Conservation (phyloP, 1,140 invertebrate genomes). For the Vollenhovia emeryi region DNA sequence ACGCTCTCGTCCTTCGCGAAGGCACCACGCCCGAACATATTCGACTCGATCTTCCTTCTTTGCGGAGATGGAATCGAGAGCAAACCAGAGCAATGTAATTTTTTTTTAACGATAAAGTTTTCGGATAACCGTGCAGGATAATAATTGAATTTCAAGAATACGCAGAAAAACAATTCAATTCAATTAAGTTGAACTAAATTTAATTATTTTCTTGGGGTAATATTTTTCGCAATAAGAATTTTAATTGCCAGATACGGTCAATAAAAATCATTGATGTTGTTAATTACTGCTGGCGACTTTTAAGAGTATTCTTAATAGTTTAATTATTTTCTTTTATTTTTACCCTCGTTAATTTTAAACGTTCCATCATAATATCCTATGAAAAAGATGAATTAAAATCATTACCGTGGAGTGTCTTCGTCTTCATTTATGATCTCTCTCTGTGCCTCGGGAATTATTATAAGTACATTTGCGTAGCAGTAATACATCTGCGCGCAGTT, state of each 20-base stretch:
- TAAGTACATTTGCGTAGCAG: not conserved
- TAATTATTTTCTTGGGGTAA: not conserved
- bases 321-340: not conserved
- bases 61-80: slow-evolving; percentile 5
- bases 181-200: not conserved
- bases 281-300: no score
- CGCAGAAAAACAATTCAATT: not conserved
- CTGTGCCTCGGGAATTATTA: not conserved
- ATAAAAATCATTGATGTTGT: no score
- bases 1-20: slow-evolving; percentile 35
- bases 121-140: not conserved
- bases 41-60: slow-evolving; percentile 16
- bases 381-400: not conserved
- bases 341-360: not conserved
- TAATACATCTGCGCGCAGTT: not conserved
- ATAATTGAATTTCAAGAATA: not conserved
- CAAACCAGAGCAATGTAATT: not conserved
- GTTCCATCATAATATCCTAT: not conserved
- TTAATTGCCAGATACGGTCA: no score
- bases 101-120: not conserved
- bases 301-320: no score
- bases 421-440: not conserved
- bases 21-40: slow-evolving; percentile 47
- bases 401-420: not conserved
- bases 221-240: no score